Percentiles rank a stretch among this genome's conserved stretches.
Conservation (phyloP, 2,113 vertebrate genomes). For the Ctenomys sociabilis region DNA sequence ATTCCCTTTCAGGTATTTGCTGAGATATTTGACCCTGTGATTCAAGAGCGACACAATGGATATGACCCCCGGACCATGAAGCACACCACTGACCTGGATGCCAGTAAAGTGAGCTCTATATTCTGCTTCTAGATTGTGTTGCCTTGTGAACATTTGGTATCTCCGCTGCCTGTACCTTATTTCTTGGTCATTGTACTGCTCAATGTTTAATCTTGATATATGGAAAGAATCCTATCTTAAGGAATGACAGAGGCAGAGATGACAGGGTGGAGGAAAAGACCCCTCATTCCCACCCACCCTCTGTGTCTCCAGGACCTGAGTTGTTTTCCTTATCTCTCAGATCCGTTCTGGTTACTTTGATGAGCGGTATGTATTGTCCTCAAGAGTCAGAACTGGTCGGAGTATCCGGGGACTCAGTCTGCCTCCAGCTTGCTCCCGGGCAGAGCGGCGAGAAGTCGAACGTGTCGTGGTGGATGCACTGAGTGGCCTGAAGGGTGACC, state of each 20-base stretch:
- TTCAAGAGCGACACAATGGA: slow-evolving; percentile 97
- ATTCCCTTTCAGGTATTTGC: slow-evolving; percentile 91
- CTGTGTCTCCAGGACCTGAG: slow-evolving; percentile 23
- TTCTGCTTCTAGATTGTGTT: not conserved
- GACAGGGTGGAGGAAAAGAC: not conserved
- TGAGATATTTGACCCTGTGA: slow-evolving; percentile 93
- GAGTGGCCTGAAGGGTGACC: slow-evolving; percentile 87
- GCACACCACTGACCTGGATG: slow-evolving; percentile 94
- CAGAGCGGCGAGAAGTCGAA: slow-evolving; percentile 90
- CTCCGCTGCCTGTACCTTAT: not conserved
- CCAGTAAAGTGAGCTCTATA: slow-evolving; percentile 90
- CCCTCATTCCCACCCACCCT: not conserved
- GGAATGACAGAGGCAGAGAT: slow-evolving; percentile 23
- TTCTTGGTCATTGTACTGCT: slow-evolving; percentile 35
- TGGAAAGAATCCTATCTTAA: slow-evolving; percentile 42
- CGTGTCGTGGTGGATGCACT: slow-evolving; percentile 86
- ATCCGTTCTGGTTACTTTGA: slow-evolving; percentile 93
- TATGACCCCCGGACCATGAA: slow-evolving; percentile 95
- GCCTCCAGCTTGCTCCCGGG: slow-evolving; percentile 89
- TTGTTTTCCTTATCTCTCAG: slow-evolving; percentile 79
- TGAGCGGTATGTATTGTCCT: slow-evolving; percentile 96
- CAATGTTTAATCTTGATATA: slow-evolving; percentile 42
- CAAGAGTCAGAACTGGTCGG: slow-evolving; percentile 93
- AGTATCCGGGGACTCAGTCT: slow-evolving; percentile 91
- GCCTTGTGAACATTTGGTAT: not conserved